Conservation (phyloP, 2,113 vertebrate genomes). For the Natator depressus region DNA sequence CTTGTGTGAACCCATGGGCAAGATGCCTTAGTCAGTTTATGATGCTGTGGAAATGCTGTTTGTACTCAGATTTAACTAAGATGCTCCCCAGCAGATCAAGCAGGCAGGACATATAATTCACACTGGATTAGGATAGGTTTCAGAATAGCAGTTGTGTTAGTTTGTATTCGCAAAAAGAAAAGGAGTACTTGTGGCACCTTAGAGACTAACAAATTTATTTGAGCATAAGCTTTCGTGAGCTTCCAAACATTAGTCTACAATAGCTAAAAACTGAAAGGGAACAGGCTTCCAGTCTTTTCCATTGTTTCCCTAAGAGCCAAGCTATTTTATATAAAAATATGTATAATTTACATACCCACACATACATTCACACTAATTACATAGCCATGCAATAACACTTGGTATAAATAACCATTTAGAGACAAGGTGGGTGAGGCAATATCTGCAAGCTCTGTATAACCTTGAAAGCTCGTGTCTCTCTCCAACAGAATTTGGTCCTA, state of each 20-base stretch:
- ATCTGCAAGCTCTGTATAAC: background rate
- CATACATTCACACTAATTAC: background rate
- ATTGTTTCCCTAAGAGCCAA: background rate
- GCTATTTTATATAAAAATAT: background rate
- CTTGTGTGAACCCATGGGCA: background rate
- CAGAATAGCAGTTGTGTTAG: too few relatives aligned
- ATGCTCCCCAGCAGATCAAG: background rate
- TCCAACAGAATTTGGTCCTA: background rate
- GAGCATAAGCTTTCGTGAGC: background rate
- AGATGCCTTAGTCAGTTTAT: background rate
- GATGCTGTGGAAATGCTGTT: background rate
- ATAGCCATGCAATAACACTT: background rate
- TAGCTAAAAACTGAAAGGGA: conserved; percentile 1
- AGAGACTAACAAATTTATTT: too few relatives aligned
- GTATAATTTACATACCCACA: background rate
- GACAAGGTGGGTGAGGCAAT: background rate
- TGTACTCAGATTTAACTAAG: conserved; percentile 11
- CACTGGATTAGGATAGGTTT: background rate
- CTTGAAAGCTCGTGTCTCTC: background rate
- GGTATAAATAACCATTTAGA: background rate
- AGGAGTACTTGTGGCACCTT: too few relatives aligned
- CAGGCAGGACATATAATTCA: background rate
- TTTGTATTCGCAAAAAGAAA: too few relatives aligned
- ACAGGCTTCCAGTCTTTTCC: background rate
- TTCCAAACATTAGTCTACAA: conserved; percentile 34